Conservation (phyloP, 2,888 invertebrate genomes). For the Drosophila histrio region DNA sequence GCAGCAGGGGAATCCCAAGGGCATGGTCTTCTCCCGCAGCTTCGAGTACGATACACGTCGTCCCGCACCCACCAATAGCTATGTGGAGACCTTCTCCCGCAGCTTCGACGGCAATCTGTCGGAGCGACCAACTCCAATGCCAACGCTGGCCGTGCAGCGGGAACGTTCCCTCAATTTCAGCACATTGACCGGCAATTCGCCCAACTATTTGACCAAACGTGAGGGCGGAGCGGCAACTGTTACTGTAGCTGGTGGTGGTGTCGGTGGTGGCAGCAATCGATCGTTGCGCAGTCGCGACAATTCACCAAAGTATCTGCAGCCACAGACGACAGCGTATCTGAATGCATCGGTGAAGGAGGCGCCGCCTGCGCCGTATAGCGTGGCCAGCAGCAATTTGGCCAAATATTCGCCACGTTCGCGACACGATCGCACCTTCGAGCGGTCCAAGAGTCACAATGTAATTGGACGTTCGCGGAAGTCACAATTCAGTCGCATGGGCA, state of each 20-base stretch:
- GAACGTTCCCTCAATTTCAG: slow-evolving; percentile 83
- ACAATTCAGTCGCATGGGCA: slow-evolving; percentile 84
- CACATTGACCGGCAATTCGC: slow-evolving; percentile 83
- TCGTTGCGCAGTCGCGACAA: slow-evolving; percentile 81
- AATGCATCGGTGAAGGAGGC: slow-evolving; percentile 82
- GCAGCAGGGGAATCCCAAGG: slow-evolving; percentile 64
- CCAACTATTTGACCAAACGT: slow-evolving; percentile 83
- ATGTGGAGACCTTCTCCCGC: slow-evolving; percentile 84
- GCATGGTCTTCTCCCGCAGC: slow-evolving; percentile 84
- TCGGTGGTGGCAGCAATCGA: slow-evolving; percentile 55
- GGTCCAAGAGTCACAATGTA: slow-evolving; percentile 79
- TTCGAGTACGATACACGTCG: slow-evolving; percentile 84
- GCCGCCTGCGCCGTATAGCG: slow-evolving; percentile 79
- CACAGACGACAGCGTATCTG: slow-evolving; percentile 81
- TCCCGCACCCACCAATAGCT: slow-evolving; percentile 76
- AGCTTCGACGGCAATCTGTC: slow-evolving; percentile 84
- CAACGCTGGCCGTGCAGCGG: slow-evolving; percentile 68
- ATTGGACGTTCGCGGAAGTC: slow-evolving; percentile 85
- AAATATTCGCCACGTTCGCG: slow-evolving; percentile 74
- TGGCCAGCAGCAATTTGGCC: slow-evolving; percentile 24
- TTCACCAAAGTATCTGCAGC: slow-evolving; percentile 83
- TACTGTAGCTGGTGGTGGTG: slow-evolving; percentile 34
- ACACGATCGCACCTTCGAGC: slow-evolving; percentile 78
- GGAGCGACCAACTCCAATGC: slow-evolving; percentile 66
- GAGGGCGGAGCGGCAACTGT: slow-evolving; percentile 73